Percentiles rank a stretch among this genome's conserved stretches.
These are phyloP conservation scores for Trichonephila inaurata DNA, from an alignment of 1,140 invertebrate species.

Conservation along the genomic window DNA sequence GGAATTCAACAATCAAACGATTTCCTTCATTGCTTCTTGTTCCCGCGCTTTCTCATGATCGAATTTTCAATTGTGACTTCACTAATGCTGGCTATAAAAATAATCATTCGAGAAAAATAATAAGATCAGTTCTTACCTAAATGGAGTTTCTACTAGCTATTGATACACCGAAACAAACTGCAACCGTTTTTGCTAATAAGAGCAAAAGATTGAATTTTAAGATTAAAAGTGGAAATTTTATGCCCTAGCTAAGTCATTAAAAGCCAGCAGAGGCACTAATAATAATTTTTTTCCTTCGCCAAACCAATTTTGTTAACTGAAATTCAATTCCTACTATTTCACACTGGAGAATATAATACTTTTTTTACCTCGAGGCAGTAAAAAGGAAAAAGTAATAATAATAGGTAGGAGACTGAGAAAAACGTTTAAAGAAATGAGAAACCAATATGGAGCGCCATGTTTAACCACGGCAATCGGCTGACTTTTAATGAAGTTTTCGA, in stretches of 20 bases:
- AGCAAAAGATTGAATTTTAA: conserved; percentile 4
- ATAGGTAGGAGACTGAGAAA: not conserved
- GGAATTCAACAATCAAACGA: not conserved
- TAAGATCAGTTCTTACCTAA: not conserved
- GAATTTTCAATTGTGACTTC: conserved; percentile 1
- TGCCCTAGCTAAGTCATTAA: conserved; percentile 24
- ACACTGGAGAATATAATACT: conserved; percentile 20
- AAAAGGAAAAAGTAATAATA: conserved; percentile 30
- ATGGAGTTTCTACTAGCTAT: not conserved
- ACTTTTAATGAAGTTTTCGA: no score
- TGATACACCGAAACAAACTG: conserved; percentile 5
- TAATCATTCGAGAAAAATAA: not conserved
- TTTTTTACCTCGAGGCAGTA: not conserved
- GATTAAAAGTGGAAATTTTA: conserved; percentile 35
- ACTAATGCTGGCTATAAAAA: conserved; percentile 9
- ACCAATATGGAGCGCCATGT: not conserved
- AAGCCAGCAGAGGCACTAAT: not conserved
- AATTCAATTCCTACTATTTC: conserved; percentile 10
- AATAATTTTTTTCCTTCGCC: not conserved
- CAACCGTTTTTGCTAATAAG: conserved; percentile 22
- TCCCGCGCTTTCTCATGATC: not conserved
- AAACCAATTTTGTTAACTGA: conserved; percentile 38
- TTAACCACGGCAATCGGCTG: not conserved
- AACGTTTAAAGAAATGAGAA: not conserved
- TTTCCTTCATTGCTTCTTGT: not conserved